Evolutionary conservation across 2,113 vertebrate species (phyloP).

Genomic region (Marmota flaviventris): DNA sequence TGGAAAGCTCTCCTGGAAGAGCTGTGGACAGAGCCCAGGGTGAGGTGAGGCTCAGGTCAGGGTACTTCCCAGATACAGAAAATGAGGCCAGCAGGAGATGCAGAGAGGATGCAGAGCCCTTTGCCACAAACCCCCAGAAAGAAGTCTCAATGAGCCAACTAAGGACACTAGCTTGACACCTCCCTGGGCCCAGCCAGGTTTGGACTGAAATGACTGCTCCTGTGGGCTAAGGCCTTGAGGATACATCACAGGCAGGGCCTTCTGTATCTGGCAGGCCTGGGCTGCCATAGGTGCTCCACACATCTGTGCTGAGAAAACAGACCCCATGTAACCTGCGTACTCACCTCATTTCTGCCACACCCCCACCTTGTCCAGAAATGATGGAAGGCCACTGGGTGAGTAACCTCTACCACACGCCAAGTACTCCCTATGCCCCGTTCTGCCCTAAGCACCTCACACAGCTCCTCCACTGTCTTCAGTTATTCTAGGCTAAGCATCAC

Average conservation of each 20-base stretch:
- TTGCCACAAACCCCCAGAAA: accelerated
- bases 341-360: background rate
- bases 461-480: background rate
- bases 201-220: background rate
- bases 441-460: too few species aligned
- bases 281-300: background rate
- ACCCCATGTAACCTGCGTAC: background rate
- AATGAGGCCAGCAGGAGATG: background rate
- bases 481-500: background rate
- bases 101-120: background rate
- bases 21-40: background rate
- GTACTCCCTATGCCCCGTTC: accelerated
- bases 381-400: background rate
- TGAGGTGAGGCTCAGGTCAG: background rate
- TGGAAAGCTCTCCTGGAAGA: background rate
- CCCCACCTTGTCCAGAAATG: background rate
- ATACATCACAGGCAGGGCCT: background rate
- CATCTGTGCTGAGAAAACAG: background rate
- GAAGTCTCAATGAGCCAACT: background rate
- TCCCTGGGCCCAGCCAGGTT: background rate
- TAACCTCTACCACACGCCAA: too few species aligned
- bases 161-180: background rate
- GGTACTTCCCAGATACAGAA: background rate
- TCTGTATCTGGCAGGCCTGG: background rate
- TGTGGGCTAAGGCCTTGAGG: background rate